phyloP scores from a whole-genome alignment of 2,888 invertebrate species.

The Nycteola revayana region DNA sequence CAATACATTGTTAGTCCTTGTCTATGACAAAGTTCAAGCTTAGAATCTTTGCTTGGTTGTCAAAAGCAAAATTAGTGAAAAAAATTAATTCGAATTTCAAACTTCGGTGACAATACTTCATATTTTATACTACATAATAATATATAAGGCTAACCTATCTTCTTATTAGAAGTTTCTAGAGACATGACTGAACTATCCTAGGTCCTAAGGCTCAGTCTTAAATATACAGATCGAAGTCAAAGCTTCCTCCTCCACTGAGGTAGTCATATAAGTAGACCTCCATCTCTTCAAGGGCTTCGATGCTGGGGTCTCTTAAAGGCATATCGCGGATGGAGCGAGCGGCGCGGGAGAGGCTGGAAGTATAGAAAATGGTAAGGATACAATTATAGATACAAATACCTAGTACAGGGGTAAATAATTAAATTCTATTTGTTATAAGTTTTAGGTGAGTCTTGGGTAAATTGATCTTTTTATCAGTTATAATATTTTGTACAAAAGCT shows the following conservation, averaged over 20 bases:
- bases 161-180: neutral
- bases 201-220: slow-evolving; percentile 34
- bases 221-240: slow-evolving; percentile 79
- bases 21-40: too few species aligned
- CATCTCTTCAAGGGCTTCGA: slow-evolving; percentile 79
- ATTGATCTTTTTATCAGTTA: too few species aligned
- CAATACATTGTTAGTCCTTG: too few species aligned
- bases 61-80: neutral
- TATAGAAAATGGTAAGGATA: neutral
- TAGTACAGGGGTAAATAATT: too few species aligned
- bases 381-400: too few species aligned
- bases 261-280: slow-evolving; percentile 84
- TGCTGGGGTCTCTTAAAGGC: slow-evolving; percentile 60
- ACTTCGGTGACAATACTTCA: slow-evolving; percentile 1
- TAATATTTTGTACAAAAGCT: too few species aligned
- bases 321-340: slow-evolving; percentile 71
- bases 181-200: neutral
- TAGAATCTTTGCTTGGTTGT: too few species aligned
- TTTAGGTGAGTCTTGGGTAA: too few species aligned
- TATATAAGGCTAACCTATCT: neutral
- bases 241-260: slow-evolving; percentile 81
- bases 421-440: too few species aligned
- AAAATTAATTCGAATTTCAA: slow-evolving; percentile 3
- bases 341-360: slow-evolving; percentile 65
- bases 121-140: too few species aligned